phyloP scores from a whole-genome alignment of 2,888 invertebrate genomes.

The Lampropteryx suffumata region DNA sequence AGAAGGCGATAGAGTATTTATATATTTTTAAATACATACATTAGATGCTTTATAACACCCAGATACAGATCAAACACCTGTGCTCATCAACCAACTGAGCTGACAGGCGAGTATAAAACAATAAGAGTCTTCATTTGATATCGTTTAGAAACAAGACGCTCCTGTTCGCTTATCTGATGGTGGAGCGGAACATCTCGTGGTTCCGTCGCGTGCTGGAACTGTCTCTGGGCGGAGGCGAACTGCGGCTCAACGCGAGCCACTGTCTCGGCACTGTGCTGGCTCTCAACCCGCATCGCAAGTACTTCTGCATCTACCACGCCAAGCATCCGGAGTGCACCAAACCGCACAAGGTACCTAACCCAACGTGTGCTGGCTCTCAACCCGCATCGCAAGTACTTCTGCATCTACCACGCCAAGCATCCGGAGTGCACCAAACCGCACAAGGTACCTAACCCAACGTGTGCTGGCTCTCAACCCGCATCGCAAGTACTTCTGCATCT shows the following conservation, averaged over 20 bases:
- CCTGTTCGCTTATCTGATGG: slow-evolving; percentile 95
- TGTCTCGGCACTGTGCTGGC: slow-evolving; percentile 98
- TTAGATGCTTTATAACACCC: too few relatives aligned
- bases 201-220: slow-evolving; percentile 94
- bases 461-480: slow-evolving; percentile 98
- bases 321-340: slow-evolving; percentile 93
- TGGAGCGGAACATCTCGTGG: slow-evolving; percentile 97
- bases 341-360: slow-evolving; percentile 86
- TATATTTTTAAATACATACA: too few relatives aligned
- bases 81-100: too few relatives aligned
- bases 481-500: slow-evolving; percentile 76
- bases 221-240: slow-evolving; percentile 91
- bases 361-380: slow-evolving; percentile 97
- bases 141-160: slow-evolving; percentile 94
- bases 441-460: too few relatives aligned
- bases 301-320: slow-evolving; percentile 99
- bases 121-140: too few relatives aligned
- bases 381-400: slow-evolving; percentile 86
- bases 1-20: too few relatives aligned
- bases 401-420: slow-evolving; percentile 95
- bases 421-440: slow-evolving; percentile 89
- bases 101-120: too few relatives aligned
- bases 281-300: slow-evolving; percentile 97
- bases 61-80: too few relatives aligned
- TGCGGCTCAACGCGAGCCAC: slow-evolving; percentile 97